A percentile compares a stretch with the other conserved stretches of the same genome.
These are phyloP conservation scores for Mastomys coucha DNA, from an alignment of 2,113 vertebrate species.

Conservation along the genomic window DNA sequence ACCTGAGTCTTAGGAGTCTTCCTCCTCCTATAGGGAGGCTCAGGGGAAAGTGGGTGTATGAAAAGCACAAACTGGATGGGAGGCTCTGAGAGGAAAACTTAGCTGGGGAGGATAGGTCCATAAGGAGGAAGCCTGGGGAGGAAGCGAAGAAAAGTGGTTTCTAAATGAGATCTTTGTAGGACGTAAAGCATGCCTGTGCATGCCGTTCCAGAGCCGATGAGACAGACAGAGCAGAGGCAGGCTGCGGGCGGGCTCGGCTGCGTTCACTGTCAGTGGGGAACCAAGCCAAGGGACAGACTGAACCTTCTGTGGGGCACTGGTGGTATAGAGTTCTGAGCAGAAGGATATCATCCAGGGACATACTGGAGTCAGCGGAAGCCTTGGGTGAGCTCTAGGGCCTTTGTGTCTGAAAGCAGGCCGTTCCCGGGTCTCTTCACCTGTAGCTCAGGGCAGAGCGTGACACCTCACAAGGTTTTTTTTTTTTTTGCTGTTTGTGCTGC, in stretches of 20 bases:
- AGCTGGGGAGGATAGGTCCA: background rate
- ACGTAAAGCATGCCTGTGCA: background rate
- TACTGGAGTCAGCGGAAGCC: background rate
- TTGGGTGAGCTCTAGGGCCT: background rate
- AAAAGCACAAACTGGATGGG: background rate
- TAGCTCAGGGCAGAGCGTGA: background rate
- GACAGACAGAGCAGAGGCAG: background rate
- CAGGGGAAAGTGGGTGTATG: no score
- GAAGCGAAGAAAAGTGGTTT: background rate
- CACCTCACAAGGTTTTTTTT: background rate
- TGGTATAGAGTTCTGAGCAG: background rate
- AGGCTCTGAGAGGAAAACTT: background rate
- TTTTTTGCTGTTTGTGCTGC: fast-evolving
- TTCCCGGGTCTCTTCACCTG: background rate
- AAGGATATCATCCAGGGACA: background rate
- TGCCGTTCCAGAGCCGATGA: background rate
- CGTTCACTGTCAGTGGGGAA: background rate
- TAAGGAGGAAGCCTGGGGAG: background rate
- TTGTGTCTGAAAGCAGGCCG: fast-evolving
- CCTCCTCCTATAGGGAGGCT: background rate
- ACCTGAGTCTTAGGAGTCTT: background rate
- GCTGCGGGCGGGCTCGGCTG: fast-evolving
- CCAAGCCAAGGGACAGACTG: background rate
- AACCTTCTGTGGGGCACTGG: no score
- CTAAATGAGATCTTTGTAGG: background rate